These are phyloP conservation scores for Notoglanidium macrostoma DNA, from an alignment of 2,797 vertebrate genomes.

Conservation along the genomic window DNA sequence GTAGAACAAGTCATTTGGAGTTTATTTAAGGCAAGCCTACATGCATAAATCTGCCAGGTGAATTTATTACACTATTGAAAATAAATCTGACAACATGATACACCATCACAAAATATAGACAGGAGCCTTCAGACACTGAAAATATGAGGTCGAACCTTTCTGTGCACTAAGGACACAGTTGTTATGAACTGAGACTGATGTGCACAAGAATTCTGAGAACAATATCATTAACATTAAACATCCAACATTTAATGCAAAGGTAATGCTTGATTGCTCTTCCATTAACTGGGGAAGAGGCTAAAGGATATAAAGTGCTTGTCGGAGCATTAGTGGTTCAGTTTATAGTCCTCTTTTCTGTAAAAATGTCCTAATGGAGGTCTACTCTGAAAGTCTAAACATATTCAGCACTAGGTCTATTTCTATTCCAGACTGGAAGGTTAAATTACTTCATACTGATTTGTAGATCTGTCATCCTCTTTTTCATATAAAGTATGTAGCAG, in stretches of 20 bases:
- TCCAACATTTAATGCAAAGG: not conserved
- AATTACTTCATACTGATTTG: not conserved
- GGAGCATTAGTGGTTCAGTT: not conserved
- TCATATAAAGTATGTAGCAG: not conserved
- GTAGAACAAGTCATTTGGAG: conserved; percentile 13
- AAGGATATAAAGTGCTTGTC: not conserved
- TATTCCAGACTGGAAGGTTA: not conserved
- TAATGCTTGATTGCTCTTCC: not conserved
- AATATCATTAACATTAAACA: not conserved
- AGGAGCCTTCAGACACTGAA: not conserved
- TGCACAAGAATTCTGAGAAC: not conserved
- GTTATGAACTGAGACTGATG: not conserved
- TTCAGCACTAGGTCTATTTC: not conserved
- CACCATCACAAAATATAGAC: conserved; percentile 30
- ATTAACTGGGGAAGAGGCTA: not conserved
- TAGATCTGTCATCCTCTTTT: not conserved
- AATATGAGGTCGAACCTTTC: not conserved
- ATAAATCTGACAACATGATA: conserved; percentile 24
- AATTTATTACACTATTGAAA: conserved; percentile 13
- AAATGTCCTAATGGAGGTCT: not conserved
- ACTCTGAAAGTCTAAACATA: not conserved
- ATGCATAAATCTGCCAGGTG: not conserved
- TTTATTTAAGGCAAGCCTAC: conserved; percentile 7
- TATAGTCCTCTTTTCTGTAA: not conserved
- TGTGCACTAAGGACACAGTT: not conserved